Conservation (phyloP, 2,113 vertebrate genomes). For the Misgurnus mizolepis region DNA sequence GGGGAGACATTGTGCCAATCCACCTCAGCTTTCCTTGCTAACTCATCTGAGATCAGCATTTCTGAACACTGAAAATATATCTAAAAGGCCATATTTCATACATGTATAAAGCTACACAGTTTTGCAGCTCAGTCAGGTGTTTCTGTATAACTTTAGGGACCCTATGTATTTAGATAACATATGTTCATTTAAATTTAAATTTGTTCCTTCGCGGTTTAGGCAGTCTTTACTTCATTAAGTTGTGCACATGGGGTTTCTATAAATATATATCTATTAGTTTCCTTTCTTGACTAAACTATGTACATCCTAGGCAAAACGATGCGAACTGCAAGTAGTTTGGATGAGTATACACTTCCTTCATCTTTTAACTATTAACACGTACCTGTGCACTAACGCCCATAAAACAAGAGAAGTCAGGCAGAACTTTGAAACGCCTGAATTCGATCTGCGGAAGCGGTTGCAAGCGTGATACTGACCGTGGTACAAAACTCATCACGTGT, state of each 20-base stretch:
- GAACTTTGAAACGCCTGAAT: slow-evolving; percentile 9
- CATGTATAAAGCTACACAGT: neutral
- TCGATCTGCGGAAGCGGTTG: neutral
- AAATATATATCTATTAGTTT: slow-evolving; percentile 43
- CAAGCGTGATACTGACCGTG: slow-evolving; percentile 29
- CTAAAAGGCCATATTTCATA: slow-evolving; percentile 7
- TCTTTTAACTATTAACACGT: slow-evolving; percentile 41
- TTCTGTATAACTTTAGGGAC: neutral
- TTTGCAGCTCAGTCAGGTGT: slow-evolving; percentile 40
- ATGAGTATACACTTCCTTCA: slow-evolving; percentile 31
- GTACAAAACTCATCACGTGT: neutral
- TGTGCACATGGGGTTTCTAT: slow-evolving; percentile 21
- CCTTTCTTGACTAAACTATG: slow-evolving; percentile 40
- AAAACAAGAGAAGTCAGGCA: slow-evolving; percentile 5
- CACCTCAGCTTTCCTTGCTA: neutral
- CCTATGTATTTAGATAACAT: neutral
- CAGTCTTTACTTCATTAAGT: slow-evolving; percentile 6
- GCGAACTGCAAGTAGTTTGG: neutral
- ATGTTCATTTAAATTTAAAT: neutral
- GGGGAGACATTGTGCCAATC: neutral
- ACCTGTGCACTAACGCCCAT: slow-evolving; percentile 44
- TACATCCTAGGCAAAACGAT: slow-evolving; percentile 39
- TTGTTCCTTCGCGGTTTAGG: slow-evolving; percentile 44
- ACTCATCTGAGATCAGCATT: slow-evolving; percentile 11
- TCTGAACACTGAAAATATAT: neutral